Evolutionary conservation across 2,113 vertebrate genomes (phyloP).

Genomic region (Pelvicachromis taeniatus): DNA sequence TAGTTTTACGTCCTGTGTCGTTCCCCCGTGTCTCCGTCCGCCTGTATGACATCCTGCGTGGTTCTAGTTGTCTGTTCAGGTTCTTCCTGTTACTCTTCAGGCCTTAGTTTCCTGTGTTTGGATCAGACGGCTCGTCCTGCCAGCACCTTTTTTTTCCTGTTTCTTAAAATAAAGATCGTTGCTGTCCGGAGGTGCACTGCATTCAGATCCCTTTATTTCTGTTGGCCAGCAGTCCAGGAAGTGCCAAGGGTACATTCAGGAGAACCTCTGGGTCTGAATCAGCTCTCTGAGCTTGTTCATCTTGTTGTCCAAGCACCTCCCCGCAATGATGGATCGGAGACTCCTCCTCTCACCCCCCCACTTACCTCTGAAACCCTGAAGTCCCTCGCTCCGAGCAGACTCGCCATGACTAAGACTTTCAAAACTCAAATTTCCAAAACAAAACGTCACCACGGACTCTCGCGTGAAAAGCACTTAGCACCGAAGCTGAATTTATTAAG

Average conservation of each 20-base stretch:
- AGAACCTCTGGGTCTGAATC: not conserved
- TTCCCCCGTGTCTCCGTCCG: not conserved
- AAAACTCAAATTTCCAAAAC: not conserved
- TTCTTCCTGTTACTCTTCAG: not conserved
- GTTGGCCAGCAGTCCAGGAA: not conserved
- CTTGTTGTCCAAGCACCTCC: not conserved
- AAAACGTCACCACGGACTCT: not conserved
- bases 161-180: not conserved
- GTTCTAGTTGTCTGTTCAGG: not conserved
- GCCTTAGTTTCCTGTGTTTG: not conserved
- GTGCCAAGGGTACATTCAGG: not conserved
- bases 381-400: accelerated
- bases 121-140: not conserved
- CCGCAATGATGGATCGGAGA: not conserved
- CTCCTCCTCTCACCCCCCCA: not conserved
- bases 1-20: not conserved
- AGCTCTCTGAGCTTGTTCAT: not conserved
- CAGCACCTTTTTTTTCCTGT: not conserved
- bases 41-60: not conserved
- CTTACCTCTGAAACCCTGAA: not conserved
- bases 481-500: too few species aligned
- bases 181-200: not conserved
- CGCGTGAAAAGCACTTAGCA: not conserved
- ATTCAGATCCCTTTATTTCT: not conserved
- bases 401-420: not conserved